Conservation (phyloP, 2,113 vertebrate genomes). For the Dryoscopus gambensis region DNA sequence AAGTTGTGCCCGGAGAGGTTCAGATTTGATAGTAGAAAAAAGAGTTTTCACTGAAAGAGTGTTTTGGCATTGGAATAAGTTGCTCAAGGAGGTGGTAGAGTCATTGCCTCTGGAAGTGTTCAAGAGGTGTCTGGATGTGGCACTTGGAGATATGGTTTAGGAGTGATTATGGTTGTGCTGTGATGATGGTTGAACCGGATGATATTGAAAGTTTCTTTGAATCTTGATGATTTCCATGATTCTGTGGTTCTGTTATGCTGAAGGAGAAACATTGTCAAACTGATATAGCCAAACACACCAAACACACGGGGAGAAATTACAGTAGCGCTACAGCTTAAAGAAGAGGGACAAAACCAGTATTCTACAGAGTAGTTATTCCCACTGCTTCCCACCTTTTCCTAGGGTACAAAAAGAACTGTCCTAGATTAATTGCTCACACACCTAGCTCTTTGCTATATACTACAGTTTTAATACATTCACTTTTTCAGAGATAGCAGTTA, state of each 20-base stretch:
- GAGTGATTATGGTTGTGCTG: neutral
- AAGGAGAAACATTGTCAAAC: neutral
- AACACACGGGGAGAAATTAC: neutral
- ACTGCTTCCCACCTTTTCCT: neutral
- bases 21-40: neutral
- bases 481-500: neutral
- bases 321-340: neutral
- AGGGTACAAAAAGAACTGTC: neutral
- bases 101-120: neutral
- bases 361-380: neutral
- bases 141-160: neutral
- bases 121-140: neutral
- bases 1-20: neutral
- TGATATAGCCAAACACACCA: neutral
- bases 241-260: neutral
- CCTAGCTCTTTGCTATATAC: neutral
- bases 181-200: neutral
- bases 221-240: neutral
- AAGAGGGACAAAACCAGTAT: neutral
- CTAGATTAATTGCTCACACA: neutral
- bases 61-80: neutral
- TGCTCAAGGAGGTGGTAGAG: neutral
- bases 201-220: neutral
- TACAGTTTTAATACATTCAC: neutral
- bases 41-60: neutral